Base-by-base conservation (phyloP, 2,113 vertebrate genomes). In the Plectropomus leopardus region DNA sequence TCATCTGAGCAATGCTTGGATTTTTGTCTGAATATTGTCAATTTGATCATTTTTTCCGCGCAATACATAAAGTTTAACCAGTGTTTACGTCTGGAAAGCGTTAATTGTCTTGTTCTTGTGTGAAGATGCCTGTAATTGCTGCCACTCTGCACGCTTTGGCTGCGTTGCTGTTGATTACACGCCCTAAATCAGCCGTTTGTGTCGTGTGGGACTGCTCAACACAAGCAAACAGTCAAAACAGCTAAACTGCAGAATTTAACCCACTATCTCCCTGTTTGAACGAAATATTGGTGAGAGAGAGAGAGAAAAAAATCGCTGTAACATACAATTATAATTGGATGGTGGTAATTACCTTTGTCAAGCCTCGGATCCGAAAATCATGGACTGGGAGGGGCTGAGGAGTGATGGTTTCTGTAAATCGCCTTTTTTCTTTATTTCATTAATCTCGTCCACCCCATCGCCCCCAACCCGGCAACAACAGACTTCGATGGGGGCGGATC, bases 181-280 rank as follows among this genome's bases (percentile, higher is more conserved):
- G 82, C 84, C 90, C 84, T 61, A 40, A 83, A 77, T 60, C 70
- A 23, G 10, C 14, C 51, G 19, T n/a, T n/a, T n/a, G n/a, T n/a
- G n/a, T n/a, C n/a, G n/a, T 10, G 2, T 50, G n/a, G 23, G 16
- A 51, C 5, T 54, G 26, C 36, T 47, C 36, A 47, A 40, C 40
- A 63, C 19, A 42, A 36, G 53, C 70, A 72, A 85, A 86, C 6
- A 71, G 30, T 69, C 28, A n/a, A 64, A 84, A 77, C 64, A 71
- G 72, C 71, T 2, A 54, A 86, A 48, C 88, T 88, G 88, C 91
- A 88, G 40, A 36, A 90, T 90, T 88, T 90, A 92, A 92, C 92
- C 88, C 88, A 44, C 69, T 72, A 9, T 4, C 36, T 76, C 66
- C 82, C 82, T 14, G 54, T 2, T 23, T 30, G 45, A 50, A 2